phyloP scores from a whole-genome alignment of 2,113 vertebrate species.

The Plectropomus leopardus region DNA sequence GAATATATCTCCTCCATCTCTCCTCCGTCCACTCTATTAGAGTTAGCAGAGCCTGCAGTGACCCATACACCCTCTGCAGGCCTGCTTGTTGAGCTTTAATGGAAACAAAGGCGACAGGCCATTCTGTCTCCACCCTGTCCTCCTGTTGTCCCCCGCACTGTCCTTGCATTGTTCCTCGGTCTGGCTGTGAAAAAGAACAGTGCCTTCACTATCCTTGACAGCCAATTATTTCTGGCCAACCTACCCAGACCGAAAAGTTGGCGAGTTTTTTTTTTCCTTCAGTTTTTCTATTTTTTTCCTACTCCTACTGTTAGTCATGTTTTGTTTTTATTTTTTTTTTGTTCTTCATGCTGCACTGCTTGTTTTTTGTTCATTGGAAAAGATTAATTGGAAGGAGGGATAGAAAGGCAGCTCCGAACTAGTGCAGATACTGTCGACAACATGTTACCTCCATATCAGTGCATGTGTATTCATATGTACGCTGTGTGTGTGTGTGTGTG shows the following conservation, averaged over 20 bases:
- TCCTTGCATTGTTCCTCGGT: conserved; percentile 74
- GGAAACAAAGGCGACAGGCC: conserved; percentile 77
- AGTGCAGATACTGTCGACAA: conserved; percentile 48
- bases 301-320: conserved; percentile 10
- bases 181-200: conserved; percentile 73
- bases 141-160: conserved; percentile 70
- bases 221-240: conserved; percentile 85
- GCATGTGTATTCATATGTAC: conserved; percentile 8
- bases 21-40: conserved; percentile 32
- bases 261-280: conserved; percentile 52
- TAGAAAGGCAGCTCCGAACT: conserved; percentile 51
- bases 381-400: conserved; percentile 70
- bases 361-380: conserved; percentile 70
- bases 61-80: conserved; percentile 57
- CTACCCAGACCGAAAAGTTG: conserved; percentile 77
- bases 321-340: conserved; percentile 21
- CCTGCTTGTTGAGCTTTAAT: conserved; percentile 73
- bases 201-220: conserved; percentile 77
- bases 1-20: conserved; percentile 52
- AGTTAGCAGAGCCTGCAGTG: conserved; percentile 48
- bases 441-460: conserved; percentile 51
- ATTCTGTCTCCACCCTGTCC: conserved; percentile 75
- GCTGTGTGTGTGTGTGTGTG: not conserved
- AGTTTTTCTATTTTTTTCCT: conserved; percentile 53
- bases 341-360: conserved; percentile 56